Evolutionary conservation across 2,888 invertebrate species (phyloP), one percentile per base, ranked within the genome.

Genomic region (Theretra japonica): DNA sequence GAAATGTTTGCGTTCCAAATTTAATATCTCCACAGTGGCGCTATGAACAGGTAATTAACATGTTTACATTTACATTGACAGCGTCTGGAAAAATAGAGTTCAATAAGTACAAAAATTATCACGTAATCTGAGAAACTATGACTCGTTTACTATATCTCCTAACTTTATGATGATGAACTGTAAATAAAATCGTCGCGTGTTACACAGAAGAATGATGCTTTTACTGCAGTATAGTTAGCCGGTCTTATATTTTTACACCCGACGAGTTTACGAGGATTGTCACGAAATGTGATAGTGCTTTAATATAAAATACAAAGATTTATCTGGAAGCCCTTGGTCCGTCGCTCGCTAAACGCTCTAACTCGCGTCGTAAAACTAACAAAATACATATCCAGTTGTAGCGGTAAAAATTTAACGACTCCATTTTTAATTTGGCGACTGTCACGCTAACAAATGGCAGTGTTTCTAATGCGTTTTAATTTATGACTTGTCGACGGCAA

Each of bases 261-360:
- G 72, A 76, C 76, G 76, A 79, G 74, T 85, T 85, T 83, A 86
- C 79, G 82, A 83, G 78, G 75, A 74, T 75, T 78, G 77, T 79
- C 79, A 83, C 81, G 80, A 83, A 80, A 75, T 77, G 76, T 76
- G 73, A 80, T 80, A 81, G 77, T 76, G 80, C 76, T 85, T 83
- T 83, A 80, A 81, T 81, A 83, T 81, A 81, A 81, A 81, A 82
- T 74, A 70, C 69, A 74, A 77, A 75, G 74, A 76, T 78, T 76
- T 76, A 58, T 74, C 73, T 73, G 73, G 72, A 76, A 72, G 77
- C 73, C 69, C 71, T 73, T 74, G 74, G 58, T 33, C 70, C 73
- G 71, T 77, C 74, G 71, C 48, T 71, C 74, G 74, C 72, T 71
- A 72, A 77, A 78, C 73, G 75, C 77, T 75, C 75, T 72, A 70